Conservation (phyloP, 2,888 invertebrate genomes). For the Glyphotaelius pellucidus region DNA sequence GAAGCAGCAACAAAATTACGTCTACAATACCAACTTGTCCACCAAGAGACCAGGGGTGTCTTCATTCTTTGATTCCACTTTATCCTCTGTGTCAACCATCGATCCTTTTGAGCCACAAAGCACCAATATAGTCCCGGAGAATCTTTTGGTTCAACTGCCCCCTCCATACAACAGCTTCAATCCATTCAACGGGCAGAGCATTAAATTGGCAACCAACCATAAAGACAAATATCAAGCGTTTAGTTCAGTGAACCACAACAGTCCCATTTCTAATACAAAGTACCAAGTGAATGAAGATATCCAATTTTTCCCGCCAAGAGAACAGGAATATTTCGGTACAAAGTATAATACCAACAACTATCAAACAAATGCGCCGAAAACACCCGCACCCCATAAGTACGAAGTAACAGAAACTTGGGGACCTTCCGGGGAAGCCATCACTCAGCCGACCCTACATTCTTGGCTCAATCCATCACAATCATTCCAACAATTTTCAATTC, state of each 20-base stretch:
- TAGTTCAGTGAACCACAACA: slow-evolving; percentile 45
- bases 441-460: slow-evolving; percentile 71
- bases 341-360: slow-evolving; percentile 66
- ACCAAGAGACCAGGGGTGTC: slow-evolving; percentile 61
- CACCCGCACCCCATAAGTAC: slow-evolving; percentile 71
- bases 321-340: slow-evolving; percentile 62
- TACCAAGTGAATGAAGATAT: slow-evolving; percentile 71
- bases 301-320: slow-evolving; percentile 69
- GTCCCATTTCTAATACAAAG: slow-evolving; percentile 68
- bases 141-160: slow-evolving; percentile 69
- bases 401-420: slow-evolving; percentile 74
- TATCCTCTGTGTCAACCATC: slow-evolving; percentile 53
- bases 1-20: slow-evolving; percentile 48
- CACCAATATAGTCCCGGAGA: slow-evolving; percentile 68
- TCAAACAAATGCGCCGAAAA: slow-evolving; percentile 33
- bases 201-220: slow-evolving; percentile 43
- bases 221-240: slow-evolving; percentile 60
- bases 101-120: slow-evolving; percentile 64
- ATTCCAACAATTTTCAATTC: slow-evolving; percentile 66
- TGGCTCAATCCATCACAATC: slow-evolving; percentile 72
- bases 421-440: slow-evolving; percentile 69
- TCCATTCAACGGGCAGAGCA: slow-evolving; percentile 47
- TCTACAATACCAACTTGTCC: slow-evolving; percentile 56
- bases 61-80: slow-evolving; percentile 64
- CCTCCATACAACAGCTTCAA: slow-evolving; percentile 70